Evolutionary conservation across 2,113 vertebrate species (phyloP).

Genomic region (Phaethon lepturus): DNA sequence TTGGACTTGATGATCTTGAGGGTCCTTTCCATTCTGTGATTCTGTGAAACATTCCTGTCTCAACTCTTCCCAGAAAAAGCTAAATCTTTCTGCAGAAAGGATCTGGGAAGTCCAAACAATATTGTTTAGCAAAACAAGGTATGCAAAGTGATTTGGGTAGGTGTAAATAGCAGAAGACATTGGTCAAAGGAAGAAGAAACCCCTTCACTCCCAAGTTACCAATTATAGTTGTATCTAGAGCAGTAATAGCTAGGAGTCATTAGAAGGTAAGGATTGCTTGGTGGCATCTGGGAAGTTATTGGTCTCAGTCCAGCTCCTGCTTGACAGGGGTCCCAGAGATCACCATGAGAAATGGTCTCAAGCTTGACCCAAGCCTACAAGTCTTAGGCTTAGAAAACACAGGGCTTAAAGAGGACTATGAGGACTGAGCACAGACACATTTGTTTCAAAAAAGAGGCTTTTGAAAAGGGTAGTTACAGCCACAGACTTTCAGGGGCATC

Average conservation of each 20-base stretch:
- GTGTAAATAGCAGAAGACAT: neutral
- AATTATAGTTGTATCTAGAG: neutral
- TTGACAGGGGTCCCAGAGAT: neutral
- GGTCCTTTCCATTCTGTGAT: too few relatives aligned
- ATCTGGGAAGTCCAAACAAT: neutral
- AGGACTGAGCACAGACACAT: neutral
- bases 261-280: neutral
- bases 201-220: neutral
- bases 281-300: neutral
- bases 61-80: neutral
- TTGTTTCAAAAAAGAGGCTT: neutral
- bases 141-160: neutral
- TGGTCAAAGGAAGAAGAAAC: neutral
- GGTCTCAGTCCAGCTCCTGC: neutral
- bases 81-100: neutral
- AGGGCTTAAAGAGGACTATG: neutral
- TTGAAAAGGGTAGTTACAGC: neutral
- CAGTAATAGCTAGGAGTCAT: neutral
- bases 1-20: too few relatives aligned
- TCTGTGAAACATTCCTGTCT: neutral
- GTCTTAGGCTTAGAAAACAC: neutral
- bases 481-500: neutral
- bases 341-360: neutral
- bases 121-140: neutral
- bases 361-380: neutral